Evolutionary conservation across 2,113 vertebrate species (phyloP), one percentile per base, ranked within the genome.

Genomic region (Craseonycteris thonglongyai): DNA sequence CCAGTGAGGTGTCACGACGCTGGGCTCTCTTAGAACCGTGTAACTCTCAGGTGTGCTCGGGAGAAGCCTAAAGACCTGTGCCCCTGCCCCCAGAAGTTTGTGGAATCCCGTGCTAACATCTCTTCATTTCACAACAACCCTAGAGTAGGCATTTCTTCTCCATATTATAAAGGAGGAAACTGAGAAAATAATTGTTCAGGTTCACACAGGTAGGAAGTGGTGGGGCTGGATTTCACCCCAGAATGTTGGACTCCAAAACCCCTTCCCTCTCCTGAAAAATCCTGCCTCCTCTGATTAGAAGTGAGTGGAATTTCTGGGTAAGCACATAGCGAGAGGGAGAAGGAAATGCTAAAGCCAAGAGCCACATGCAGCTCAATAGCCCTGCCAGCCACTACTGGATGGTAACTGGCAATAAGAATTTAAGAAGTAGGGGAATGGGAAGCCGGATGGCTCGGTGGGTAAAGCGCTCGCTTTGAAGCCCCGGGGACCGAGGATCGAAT

Each of bases 251-350:
- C 45, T 72, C 5, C 33, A 38, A 80, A 63, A 6, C 21, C 38
- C n/a, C 5, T 15, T 26, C 26, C 12, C 56, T 91, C 47, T 13
- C 26, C 76, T 33, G 30, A 35, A 59, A 56, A 21, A 22, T 30
- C n/a, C 90, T 22, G 28, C 33, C 28, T 80, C 35, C 33, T 82
- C 26, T 18, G 45, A 49, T 80, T 22, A 72, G 59, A 83, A 49
- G 22, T 21, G 35, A 75, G 12, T 3, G 33, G 24, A 10, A 45
- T 26, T 78, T 74, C 10, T 19, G 76, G 56, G 47, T 8, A 26
- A 40, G 30, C 8, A 26, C 6, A 19, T 0, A 2, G 22, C 4
- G 19, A 21, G n/a, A 5, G 3, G 38, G 16, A 63, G 54, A 28
- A 58, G 51, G 13, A 75, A 30, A 68, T 6, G 7, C 42, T 61